These are phyloP conservation scores for Sebastes diploproa DNA, from an alignment of 2,797 vertebrate species.

Conservation along the genomic window DNA sequence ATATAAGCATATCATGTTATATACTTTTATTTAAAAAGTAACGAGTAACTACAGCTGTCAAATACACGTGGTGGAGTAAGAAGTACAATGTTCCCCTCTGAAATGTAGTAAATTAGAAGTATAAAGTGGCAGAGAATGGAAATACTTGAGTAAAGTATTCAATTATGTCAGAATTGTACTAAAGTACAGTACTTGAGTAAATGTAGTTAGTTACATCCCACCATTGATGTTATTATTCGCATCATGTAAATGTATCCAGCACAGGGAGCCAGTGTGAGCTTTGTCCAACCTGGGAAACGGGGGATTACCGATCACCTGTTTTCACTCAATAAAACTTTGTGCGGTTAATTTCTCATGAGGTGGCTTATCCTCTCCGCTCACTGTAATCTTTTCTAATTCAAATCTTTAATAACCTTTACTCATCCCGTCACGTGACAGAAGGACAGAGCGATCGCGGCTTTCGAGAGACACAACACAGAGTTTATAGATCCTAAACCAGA, in stretches of 20 bases:
- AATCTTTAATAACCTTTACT: conserved; percentile 74
- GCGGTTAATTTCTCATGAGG: conserved; percentile 65
- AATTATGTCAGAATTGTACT: no score
- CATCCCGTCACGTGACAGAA: conserved; percentile 46
- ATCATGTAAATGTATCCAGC: background rate
- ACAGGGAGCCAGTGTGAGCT: background rate
- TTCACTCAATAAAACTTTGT: conserved; percentile 58
- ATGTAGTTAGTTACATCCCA: no score
- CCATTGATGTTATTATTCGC: background rate
- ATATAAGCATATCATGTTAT: no score
- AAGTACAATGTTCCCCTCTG: no score
- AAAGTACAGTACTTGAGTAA: no score
- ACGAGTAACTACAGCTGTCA: no score
- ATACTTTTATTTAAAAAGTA: no score
- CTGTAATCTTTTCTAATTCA: conserved; percentile 76
- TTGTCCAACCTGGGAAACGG: conserved; percentile 15
- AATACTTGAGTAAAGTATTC: no score
- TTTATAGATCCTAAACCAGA: background rate
- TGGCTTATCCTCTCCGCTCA: conserved; percentile 69
- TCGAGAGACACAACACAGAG: background rate
- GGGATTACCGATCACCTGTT: conserved; percentile 62
- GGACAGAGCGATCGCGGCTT: conserved; percentile 20
- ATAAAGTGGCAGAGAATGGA: no score
- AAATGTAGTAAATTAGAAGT: no score
- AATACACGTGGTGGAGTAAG: no score